These are phyloP conservation scores for Sesamia inferens DNA, from an alignment of 2,888 invertebrate genomes.

Conservation along the genomic window DNA sequence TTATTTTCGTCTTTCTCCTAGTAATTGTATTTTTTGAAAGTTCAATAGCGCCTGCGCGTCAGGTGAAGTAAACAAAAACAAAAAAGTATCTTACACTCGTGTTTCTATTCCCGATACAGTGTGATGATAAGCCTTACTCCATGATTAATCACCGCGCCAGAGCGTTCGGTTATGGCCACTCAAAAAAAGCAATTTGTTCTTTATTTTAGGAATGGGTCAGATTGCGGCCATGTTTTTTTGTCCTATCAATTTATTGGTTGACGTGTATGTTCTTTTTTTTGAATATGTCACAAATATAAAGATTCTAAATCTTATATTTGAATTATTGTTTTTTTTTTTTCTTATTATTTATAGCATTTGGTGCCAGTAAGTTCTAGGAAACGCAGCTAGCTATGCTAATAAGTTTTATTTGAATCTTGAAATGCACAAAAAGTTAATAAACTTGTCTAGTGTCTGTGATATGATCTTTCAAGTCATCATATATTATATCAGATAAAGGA, in stretches of 20 bases:
- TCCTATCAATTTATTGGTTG: conserved; percentile 63
- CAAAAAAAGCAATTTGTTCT: conserved; percentile 74
- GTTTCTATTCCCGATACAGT: conserved; percentile 68
- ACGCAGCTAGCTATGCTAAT: conserved; percentile 13
- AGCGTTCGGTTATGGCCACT: conserved; percentile 63
- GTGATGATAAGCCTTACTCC: conserved; percentile 68
- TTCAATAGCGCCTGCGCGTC: conserved; percentile 43
- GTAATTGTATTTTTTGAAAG: conserved; percentile 15
- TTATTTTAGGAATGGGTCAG: conserved; percentile 65
- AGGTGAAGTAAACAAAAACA: conserved; percentile 57
- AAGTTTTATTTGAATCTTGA: conserved; percentile 8
- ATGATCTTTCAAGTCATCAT: conserved; percentile 9
- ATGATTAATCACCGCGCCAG: conserved; percentile 73
- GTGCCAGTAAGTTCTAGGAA: conserved; percentile 23
- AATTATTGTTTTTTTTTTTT: conserved; percentile 6
- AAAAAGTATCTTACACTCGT: conserved; percentile 58
- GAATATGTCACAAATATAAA: conserved; percentile 42
- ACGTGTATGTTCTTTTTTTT: conserved; percentile 49
- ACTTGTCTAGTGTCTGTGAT: conserved; percentile 24
- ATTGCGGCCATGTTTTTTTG: conserved; percentile 62
- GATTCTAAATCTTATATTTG: conserved; percentile 27
- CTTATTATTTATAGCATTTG: neutral
- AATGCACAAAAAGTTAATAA: conserved; percentile 22
- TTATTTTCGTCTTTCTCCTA: neutral
- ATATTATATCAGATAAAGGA: neutral